Evolutionary conservation across 2,888 invertebrate genomes (phyloP), one percentile per base, ranked within the genome.

Genomic region (Caenorhabditis sp.): DNA sequence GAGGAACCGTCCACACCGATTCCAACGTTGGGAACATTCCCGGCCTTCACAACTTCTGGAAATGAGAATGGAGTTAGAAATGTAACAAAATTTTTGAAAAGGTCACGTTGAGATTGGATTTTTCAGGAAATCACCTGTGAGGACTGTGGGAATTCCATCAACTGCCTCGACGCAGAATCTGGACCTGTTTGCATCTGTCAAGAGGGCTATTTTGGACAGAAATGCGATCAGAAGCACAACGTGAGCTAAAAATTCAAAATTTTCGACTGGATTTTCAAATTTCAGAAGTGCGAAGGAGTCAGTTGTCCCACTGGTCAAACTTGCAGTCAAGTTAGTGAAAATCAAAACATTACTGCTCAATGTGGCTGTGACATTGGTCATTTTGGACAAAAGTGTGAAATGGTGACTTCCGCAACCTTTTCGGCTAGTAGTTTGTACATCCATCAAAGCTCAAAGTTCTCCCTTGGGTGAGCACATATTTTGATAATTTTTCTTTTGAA

Each of bases 401-500:
- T 80, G 35, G 72, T 65, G 1, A 84, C 86, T 5, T 81, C 87
- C 0, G 88, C 85, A 2, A 84, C 88, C 6, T 90, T 90, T 68
- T 70, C 82, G 0, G 71, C 80, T 5, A 64, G 86, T 22, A 88
- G 87, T 47, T 77, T 88, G 18, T 86, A 86, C 50, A 82, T 89
- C 26, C 85, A 87, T 61, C 89, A 89, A 62, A 85, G 82, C 37
- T 84, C 85, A 4, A 68, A 82, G 15, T 83, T 88, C 20, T 84
- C 86, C 67, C 82, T 88, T 13, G 87, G 88, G 85, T 85, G 35
- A 28, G 67, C 11, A 9, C 9, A 18, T 26, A 1, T n/a, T 11
- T 18, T 13, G n/a, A 40, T 40, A 4, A 47, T 3, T 1, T 20
- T n/a, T 20, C 9, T 2, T 3, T 20, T n/a, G n/a, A n/a, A n/a